A percentile compares a stretch with the other conserved stretches of the same genome.
Conservation (phyloP, 2,113 vertebrate species). For the Mungos mungo region DNA sequence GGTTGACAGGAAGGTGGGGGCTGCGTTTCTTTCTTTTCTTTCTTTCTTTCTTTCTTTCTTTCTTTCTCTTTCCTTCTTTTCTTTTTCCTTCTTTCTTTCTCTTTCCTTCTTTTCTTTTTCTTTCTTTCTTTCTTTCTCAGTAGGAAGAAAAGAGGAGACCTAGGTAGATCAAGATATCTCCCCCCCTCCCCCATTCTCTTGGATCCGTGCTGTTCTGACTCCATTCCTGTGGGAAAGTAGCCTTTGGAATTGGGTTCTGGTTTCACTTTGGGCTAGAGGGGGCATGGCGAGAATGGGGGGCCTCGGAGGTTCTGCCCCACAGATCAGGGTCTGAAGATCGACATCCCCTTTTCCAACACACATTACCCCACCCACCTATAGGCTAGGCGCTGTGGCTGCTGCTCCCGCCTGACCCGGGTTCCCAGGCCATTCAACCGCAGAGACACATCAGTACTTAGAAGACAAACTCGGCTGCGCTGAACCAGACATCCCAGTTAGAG, state of each 20-base stretch:
- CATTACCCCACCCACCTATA: background rate
- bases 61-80: background rate
- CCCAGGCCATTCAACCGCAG: background rate
- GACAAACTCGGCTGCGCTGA: background rate
- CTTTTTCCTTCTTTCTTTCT: background rate
- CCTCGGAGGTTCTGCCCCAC: background rate
- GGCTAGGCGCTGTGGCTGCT: background rate
- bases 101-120: background rate
- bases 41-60: background rate
- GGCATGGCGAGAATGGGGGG: background rate
- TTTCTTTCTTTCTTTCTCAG: background rate
- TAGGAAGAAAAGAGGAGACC: background rate
- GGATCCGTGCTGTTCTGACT: background rate
- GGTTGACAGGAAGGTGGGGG: background rate
- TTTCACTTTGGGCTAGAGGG: slow-evolving; percentile 55
- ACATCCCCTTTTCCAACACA: background rate
- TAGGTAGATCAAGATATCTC: background rate
- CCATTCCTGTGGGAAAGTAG: slow-evolving; percentile 2
- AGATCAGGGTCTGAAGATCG: background rate
- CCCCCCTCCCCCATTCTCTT: background rate
- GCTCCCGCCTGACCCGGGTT: background rate
- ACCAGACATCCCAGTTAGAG: background rate
- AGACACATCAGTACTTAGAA: background rate
- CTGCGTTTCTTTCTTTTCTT: background rate
- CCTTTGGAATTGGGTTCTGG: slow-evolving; percentile 34